Evolutionary conservation across 2,797 vertebrate genomes (phyloP).

Genomic region (Synanceia verrucosa): DNA sequence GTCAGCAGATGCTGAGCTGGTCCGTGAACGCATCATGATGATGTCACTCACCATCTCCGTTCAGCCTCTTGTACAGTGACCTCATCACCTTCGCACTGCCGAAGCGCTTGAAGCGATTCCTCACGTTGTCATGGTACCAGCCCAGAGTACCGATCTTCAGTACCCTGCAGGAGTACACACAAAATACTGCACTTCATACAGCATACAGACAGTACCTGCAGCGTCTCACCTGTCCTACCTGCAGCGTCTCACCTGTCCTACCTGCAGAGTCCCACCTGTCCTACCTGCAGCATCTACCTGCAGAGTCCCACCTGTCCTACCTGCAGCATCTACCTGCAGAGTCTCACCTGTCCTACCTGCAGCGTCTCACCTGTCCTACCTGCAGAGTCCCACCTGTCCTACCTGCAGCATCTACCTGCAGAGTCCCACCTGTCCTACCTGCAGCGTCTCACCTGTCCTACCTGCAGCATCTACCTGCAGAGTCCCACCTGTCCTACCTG

Average conservation of each 20-base stretch:
- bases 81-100: conserved; percentile 95
- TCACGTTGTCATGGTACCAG: conserved; percentile 92
- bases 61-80: conserved; percentile 89
- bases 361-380: too few species aligned
- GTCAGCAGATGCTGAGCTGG: too few species aligned
- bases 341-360: too few species aligned
- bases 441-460: not conserved
- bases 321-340: not conserved
- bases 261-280: too few species aligned
- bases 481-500: not conserved
- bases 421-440: not conserved
- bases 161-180: conserved; percentile 75
- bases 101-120: conserved; percentile 91
- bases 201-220: too few species aligned
- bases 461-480: too few species aligned
- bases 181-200: not conserved
- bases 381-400: too few species aligned
- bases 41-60: conserved; percentile 77
- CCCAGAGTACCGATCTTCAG: conserved; percentile 90
- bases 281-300: not conserved
- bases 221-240: too few species aligned
- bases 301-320: too few species aligned
- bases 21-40: too few species aligned
- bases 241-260: too few species aligned
- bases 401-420: too few species aligned